phyloP scores from a whole-genome alignment of 53 echinoderm and acorn worm genomes.

The Echinometra lucunter region DNA sequence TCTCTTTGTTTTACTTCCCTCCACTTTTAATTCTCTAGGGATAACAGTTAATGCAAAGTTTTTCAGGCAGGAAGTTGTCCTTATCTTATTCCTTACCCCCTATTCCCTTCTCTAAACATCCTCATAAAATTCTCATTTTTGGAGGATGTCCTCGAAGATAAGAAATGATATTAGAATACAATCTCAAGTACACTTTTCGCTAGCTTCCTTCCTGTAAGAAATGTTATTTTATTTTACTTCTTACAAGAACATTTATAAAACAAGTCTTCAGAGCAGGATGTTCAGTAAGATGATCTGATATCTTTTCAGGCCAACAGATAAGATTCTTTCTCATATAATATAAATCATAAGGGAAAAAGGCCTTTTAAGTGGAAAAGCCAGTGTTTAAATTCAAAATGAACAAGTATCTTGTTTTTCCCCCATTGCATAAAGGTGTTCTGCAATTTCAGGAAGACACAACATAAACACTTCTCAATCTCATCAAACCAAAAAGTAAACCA shows the following conservation, averaged over 20 bases:
- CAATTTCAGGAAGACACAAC: background rate
- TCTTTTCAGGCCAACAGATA: background rate
- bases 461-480: background rate
- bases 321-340: background rate
- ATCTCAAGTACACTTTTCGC: background rate
- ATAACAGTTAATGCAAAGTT: background rate
- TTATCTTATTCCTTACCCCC: background rate
- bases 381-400: background rate
- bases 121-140: background rate
- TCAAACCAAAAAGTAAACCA: background rate
- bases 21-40: slow-evolving; percentile 38
- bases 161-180: background rate
- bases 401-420: too few species aligned
- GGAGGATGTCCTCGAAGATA: slow-evolving; percentile 27
- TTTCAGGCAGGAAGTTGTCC: slow-evolving; percentile 9
- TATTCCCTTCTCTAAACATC: background rate
- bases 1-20: slow-evolving; percentile 29
- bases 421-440: too few species aligned
- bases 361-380: background rate
- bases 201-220: background rate
- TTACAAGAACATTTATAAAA: background rate
- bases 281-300: background rate
- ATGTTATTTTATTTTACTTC: background rate
- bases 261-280: background rate
- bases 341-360: background rate